A percentile compares a stretch with the other conserved stretches of the same genome.
Conservation (phyloP, 2,797 vertebrate genomes). For the Sylvia borin region DNA sequence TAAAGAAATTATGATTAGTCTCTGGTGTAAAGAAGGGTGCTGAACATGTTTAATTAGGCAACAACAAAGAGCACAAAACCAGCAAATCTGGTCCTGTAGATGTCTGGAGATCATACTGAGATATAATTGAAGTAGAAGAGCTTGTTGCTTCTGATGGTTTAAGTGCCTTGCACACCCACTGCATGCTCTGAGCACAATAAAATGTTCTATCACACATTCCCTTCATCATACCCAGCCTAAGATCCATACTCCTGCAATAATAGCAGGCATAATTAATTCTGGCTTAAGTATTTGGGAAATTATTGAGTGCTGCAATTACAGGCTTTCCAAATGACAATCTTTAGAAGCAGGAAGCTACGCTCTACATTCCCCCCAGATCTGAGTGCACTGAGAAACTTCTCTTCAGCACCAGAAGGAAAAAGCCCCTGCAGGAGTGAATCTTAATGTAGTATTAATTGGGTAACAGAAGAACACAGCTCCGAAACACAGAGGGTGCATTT, state of each 20-base stretch:
- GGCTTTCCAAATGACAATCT: slow-evolving; percentile 35
- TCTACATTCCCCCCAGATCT: background rate
- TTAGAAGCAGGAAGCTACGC: background rate
- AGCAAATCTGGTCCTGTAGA: background rate
- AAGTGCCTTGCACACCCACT: slow-evolving; percentile 42
- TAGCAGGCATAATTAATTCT: slow-evolving; percentile 60
- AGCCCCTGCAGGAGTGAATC: slow-evolving; percentile 39
- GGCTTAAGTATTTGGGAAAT: slow-evolving; percentile 57
- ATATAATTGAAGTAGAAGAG: slow-evolving; percentile 16
- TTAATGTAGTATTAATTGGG: slow-evolving; percentile 52
- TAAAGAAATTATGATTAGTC: background rate
- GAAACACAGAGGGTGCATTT: slow-evolving; percentile 29
- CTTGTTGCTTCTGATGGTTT: slow-evolving; percentile 44
- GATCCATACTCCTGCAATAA: slow-evolving; percentile 40
- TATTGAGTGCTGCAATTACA: slow-evolving; percentile 59
- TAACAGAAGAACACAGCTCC: background rate
- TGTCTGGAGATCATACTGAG: slow-evolving; percentile 5
- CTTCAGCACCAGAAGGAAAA: background rate
- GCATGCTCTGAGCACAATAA: slow-evolving; percentile 7
- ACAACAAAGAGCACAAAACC: background rate
- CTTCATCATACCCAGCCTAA: slow-evolving; percentile 6
- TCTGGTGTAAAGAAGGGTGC: background rate
- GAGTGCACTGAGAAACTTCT: slow-evolving; percentile 2
- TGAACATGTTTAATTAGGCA: slow-evolving; percentile 11
- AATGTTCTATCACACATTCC: slow-evolving; percentile 23